Conservation (phyloP, 1,140 invertebrate species). For the Drosophila prosaltans region DNA sequence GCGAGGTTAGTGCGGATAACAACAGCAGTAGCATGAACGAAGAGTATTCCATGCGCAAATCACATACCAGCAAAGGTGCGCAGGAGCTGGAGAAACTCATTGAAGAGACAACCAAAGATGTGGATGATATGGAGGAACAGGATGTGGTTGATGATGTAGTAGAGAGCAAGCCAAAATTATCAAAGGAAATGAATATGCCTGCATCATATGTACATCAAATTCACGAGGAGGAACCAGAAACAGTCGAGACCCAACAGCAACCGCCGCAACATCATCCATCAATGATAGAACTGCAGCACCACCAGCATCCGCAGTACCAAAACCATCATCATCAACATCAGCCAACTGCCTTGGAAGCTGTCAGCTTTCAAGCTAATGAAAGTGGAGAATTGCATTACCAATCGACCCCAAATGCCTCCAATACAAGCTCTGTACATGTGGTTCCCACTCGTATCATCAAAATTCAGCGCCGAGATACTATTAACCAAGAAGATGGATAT, state of each 20-base stretch:
- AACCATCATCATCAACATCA: slow-evolving; percentile 36
- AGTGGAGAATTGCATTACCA: slow-evolving; percentile 69
- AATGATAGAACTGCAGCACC: slow-evolving; percentile 60
- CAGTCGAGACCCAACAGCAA: slow-evolving; percentile 56
- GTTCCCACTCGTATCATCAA: slow-evolving; percentile 74
- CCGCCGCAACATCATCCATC: slow-evolving; percentile 26
- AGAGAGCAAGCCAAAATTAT: slow-evolving; percentile 68
- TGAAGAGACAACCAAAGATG: slow-evolving; percentile 82
- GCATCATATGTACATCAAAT: slow-evolving; percentile 47
- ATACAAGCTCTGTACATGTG: slow-evolving; percentile 54
- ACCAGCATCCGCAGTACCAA: slow-evolving; percentile 33
- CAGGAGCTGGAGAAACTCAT: slow-evolving; percentile 77
- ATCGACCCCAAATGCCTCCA: slow-evolving; percentile 31
- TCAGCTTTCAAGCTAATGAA: slow-evolving; percentile 69
- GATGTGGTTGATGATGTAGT: slow-evolving; percentile 48
- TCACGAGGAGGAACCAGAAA: slow-evolving; percentile 51
- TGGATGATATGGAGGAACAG: slow-evolving; percentile 73
- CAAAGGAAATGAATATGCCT: slow-evolving; percentile 45
- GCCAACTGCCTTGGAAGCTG: slow-evolving; percentile 47
- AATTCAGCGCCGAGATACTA: slow-evolving; percentile 66
- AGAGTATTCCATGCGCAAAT: slow-evolving; percentile 62
- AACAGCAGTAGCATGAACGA: slow-evolving; percentile 64
- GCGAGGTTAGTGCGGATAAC: slow-evolving; percentile 47
- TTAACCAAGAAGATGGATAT: slow-evolving; percentile 53
- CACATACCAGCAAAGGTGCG: slow-evolving; percentile 59